Percentiles rank a stretch among this genome's conserved stretches.
These are phyloP conservation scores for Idaea straminata DNA, from an alignment of 2,888 invertebrate species.

Conservation along the genomic window DNA sequence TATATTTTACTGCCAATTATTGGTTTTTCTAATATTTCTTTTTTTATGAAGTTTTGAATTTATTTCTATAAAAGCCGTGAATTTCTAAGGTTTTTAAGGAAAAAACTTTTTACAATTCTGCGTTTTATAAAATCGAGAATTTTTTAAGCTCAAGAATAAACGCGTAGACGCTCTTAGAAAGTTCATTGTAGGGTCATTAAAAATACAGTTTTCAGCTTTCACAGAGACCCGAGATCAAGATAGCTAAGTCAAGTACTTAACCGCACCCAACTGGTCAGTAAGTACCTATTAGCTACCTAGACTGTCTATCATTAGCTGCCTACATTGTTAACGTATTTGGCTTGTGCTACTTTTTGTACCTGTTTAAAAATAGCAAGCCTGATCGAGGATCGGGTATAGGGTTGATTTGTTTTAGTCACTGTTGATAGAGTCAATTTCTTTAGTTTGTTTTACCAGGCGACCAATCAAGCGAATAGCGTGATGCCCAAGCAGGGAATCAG, in stretches of 20 bases:
- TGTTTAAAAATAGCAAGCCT: background rate
- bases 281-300: background rate
- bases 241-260: background rate
- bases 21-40: too few species aligned
- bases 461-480: too few species aligned
- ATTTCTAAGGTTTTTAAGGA: background rate
- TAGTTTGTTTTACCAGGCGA: too few species aligned
- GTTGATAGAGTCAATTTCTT: background rate
- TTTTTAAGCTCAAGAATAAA: background rate
- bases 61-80: background rate
- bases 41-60: too few species aligned
- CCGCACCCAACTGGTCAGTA: slow-evolving; percentile 1
- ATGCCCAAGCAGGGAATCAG: too few species aligned
- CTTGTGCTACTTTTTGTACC: background rate
- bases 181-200: slow-evolving; percentile 20
- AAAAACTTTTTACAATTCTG: background rate
- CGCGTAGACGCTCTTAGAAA: background rate
- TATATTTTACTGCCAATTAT: too few species aligned
- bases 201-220: slow-evolving; percentile 22
- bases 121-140: background rate
- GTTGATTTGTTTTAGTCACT: background rate
- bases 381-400: background rate
- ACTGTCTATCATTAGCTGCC: background rate
- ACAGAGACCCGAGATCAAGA: slow-evolving; percentile 7
- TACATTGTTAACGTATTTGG: background rate